Base-by-base conservation (phyloP, 2,888 invertebrate species). In the Lissonota sp. region DNA sequence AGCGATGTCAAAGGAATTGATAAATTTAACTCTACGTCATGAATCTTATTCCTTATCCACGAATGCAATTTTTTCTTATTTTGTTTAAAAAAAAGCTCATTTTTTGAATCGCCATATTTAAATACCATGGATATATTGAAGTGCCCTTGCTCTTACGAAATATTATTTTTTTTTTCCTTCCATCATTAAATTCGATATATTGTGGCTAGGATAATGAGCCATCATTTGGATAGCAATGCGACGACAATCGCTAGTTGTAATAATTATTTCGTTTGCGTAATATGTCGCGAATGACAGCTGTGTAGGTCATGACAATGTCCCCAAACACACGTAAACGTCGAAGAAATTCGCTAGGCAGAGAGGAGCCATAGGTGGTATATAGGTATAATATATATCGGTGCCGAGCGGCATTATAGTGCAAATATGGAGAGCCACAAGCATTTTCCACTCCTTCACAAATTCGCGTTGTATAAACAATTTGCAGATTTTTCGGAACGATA, bases 381-480 rank as follows among this genome's bases (percentile, higher is more conserved):
- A n/a, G n/a, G n/a, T n/a, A n/a, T 64, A 49, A 62, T 44, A 42
- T 44, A 37, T 51, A 70, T 70, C 44, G 69, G 7, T 14, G 58
- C 49, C 64, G 37, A 42, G 8, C 12, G 42, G 49, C 51, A 58
- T 78, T 78, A 53, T 66, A 66, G 60, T 72, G 58, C 66, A 71
- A 77, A 77, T 58, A 72, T 3, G 12, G 8, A 12, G 14, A 53
- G 58, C 60, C 71, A 64, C 71, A 55, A 71, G 64, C 26, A 26
- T 26, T 66, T 77, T 77, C 16, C 7, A 72, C 71, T 73, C 73
- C 57, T 26, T 74, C 44, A 71, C 66, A 60, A 75, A 80, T 75
- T 75, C 71, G 66, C 62, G 67, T 69, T 72, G 16, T 73, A 69
- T 63, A 80, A 77, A 73, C 76, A 64, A 78, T 78, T 74, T 77